A percentile compares a stretch with the other conserved stretches of the same genome.
These are phyloP conservation scores for Lasioglossum morio DNA, from an alignment of 2,888 invertebrate species.

Conservation along the genomic window DNA sequence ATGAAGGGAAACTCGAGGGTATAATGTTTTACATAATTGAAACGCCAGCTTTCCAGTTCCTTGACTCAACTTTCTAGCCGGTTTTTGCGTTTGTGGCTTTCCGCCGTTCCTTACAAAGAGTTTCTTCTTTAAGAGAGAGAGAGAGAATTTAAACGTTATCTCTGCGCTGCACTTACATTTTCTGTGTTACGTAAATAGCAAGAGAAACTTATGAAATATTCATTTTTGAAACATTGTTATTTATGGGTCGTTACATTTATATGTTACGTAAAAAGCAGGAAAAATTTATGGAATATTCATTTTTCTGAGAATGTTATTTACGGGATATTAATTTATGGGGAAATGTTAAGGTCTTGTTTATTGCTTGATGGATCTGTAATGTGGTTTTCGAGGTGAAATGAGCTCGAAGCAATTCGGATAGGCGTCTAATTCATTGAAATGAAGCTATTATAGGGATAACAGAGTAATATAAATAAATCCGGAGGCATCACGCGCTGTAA, in stretches of 20 bases:
- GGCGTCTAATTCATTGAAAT: constrained; percentile 14
- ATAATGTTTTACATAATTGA: constrained; percentile 21
- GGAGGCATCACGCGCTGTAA: not conserved
- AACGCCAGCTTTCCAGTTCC: constrained; percentile 4
- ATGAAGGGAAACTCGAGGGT: not conserved
- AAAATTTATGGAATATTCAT: not conserved
- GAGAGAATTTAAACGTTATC: not conserved
- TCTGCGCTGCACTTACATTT: not conserved
- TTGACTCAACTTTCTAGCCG: not conserved
- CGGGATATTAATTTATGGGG: too few species aligned
- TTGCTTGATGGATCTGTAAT: not conserved
- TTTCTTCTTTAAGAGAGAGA: not conserved
- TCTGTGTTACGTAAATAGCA: not conserved
- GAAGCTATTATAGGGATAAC: not conserved
- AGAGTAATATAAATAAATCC: not conserved
- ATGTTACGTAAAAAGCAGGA: not conserved
- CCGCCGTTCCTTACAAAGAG: not conserved
- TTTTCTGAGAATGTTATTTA: not conserved
- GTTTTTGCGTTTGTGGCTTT: not conserved
- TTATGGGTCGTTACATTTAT: not conserved
- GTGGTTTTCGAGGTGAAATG: not conserved
- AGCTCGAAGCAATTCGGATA: not conserved
- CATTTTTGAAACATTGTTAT: not conserved
- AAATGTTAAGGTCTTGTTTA: not conserved
- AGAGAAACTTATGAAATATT: not conserved